Conservation (phyloP, 2,888 invertebrate species). For the Spatulosminthurus flaviceps region DNA sequence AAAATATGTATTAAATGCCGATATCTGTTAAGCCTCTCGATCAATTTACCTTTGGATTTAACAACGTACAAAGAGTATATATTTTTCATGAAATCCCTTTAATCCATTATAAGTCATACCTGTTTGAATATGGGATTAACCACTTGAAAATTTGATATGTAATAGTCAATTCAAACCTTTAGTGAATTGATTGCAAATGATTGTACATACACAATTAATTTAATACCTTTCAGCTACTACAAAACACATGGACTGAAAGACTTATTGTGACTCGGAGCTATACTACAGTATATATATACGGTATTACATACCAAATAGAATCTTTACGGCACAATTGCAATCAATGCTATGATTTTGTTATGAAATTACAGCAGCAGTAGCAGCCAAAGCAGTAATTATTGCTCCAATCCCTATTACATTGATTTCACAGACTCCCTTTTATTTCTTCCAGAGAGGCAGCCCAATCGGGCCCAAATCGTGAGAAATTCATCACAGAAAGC, state of each 20-base stretch:
- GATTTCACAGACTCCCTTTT: not conserved
- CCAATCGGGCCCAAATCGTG: conserved; percentile 28
- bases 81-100: conserved; percentile 3
- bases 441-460: conserved; percentile 5
- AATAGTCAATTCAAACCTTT: conserved; percentile 9
- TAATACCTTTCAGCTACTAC: too few species aligned
- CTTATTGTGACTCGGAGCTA: too few species aligned
- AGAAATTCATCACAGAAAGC: conserved; percentile 47
- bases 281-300: too few species aligned
- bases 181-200: too few species aligned
- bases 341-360: not conserved
- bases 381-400: not conserved
- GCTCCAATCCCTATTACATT: conserved; percentile 18
- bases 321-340: not conserved
- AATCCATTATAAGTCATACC: not conserved
- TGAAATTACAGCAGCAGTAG: not conserved
- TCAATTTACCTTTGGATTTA: not conserved
- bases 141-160: conserved; percentile 15
- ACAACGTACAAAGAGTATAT: not conserved
- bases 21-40: not conserved
- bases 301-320: not conserved
- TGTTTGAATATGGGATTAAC: conserved; percentile 24
- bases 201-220: too few species aligned
- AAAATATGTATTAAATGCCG: too few species aligned
- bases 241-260: too few species aligned